These are phyloP conservation scores for Guaruba guarouba DNA, from an alignment of 2,113 vertebrate species.

Conservation along the genomic window DNA sequence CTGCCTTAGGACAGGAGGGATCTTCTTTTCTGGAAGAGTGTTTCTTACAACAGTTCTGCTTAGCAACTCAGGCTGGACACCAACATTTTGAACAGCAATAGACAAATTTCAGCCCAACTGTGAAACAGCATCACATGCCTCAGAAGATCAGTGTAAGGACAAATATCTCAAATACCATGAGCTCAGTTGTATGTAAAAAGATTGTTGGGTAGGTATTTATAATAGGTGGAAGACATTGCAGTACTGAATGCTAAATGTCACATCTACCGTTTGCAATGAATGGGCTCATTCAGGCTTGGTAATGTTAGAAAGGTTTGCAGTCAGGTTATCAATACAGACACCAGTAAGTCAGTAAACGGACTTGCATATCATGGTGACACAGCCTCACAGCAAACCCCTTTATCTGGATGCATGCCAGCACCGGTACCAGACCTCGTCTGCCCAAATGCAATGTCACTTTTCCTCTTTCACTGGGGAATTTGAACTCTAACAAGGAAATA, in stretches of 20 bases:
- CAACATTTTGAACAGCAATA: background rate
- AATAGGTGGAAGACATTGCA: background rate
- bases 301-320: background rate
- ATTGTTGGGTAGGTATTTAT: background rate
- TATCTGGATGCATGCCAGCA: rapidly evolving
- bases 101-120: background rate
- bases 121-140: rapidly evolving
- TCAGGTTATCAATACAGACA: background rate
- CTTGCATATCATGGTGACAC: background rate
- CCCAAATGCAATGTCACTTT: background rate
- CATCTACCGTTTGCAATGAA: background rate
- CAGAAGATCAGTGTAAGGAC: background rate
- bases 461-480: background rate
- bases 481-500: background rate
- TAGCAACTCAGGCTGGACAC: background rate
- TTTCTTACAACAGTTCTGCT: background rate
- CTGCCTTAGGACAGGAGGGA: background rate
- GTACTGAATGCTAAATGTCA: background rate
- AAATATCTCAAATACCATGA: background rate
- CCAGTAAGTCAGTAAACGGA: background rate
- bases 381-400: background rate
- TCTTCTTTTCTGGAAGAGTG: background rate
- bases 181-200: background rate
- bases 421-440: background rate
- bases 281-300: background rate